Evolutionary conservation across 2,797 vertebrate species (phyloP), one percentile per base, ranked within the genome.

Genomic region (Agapornis canus): DNA sequence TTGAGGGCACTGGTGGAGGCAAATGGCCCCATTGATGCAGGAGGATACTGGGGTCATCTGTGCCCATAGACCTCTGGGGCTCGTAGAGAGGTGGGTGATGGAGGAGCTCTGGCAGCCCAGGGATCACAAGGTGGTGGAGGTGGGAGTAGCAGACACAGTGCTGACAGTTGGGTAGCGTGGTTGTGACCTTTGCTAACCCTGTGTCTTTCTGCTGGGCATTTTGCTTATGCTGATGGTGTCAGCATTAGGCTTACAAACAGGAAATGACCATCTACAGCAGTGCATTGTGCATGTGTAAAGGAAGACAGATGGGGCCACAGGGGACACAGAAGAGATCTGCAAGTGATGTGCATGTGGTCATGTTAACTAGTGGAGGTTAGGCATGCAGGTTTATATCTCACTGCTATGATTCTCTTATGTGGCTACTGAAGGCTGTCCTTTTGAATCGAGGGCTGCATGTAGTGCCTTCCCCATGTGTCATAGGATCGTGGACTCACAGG

Each of bases 81-180:
- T 59, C 49, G 8, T 43, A 29, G 31, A 52, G 51, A 51, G 19
- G 42, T 40, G 40, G n/a, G 40, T 63, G 51, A 35, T 42, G 56
- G 39, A 15, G 11, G 29, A 49, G 40, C 43, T 57, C 35, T 2
- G 13, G 47, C 54, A 69, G 35, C n/a, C 15, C 13, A 14, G 20
- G 72, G 32, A 60, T 31, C 42, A 42, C 0, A 0, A 56, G 39
- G 51, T 15, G 42, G 35, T 37, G 54, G 43, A 61, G 4, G 1
- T 9, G 40, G 61, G 31, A 52, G 61, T 6, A 1, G 31, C 1
- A 32, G 83, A 32, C 31, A 11, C 22, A 23, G 68, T 0, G 0
- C 61, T 59, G 45, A 25, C 0, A 5, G 29, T 47, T 73, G 5
- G 0, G 45, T 15, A 54, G 32, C 4, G 4, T 10, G 1, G 61